Conservation (phyloP, 2,797 vertebrate genomes). For the Coluber constrictor region DNA sequence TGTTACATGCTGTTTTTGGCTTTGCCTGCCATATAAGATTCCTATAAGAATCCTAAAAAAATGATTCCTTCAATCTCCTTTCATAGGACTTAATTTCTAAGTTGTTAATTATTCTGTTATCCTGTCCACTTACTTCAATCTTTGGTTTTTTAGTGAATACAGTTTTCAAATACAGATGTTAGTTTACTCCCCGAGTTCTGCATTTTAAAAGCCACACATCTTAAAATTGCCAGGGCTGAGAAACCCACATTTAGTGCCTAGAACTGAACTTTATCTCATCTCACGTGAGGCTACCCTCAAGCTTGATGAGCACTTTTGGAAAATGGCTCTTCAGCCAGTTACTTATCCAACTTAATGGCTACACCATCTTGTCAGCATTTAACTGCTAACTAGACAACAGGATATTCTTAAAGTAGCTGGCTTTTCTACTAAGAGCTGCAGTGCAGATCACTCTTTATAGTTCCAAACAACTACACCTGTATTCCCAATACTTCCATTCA, state of each 20-base stretch:
- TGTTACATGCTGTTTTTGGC: neutral
- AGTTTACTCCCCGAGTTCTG: neutral
- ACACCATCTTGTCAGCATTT: neutral
- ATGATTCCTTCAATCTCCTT: neutral
- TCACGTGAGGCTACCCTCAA: neutral
- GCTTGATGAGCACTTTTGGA: neutral
- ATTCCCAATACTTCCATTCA: neutral
- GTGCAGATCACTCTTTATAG: neutral
- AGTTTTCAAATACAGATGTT: neutral
- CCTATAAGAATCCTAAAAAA: neutral
- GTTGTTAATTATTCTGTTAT: neutral
- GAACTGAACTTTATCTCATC: neutral
- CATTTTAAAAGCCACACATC: neutral
- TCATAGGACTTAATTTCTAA: neutral
- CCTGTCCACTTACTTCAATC: neutral
- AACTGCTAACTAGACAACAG: neutral
- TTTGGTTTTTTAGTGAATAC: neutral
- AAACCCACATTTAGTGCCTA: neutral
- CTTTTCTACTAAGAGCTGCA: neutral
- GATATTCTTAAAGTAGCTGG: neutral
- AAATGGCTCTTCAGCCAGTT: neutral
- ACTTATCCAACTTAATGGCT: neutral
- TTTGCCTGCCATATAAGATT: neutral
- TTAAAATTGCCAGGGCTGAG: neutral
- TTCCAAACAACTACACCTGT: neutral